A percentile compares a stretch with the other conserved stretches of the same genome.
phyloP scores from a whole-genome alignment of 92 coral and sea anemone genomes.

The Umimayanthus chanpuru region DNA sequence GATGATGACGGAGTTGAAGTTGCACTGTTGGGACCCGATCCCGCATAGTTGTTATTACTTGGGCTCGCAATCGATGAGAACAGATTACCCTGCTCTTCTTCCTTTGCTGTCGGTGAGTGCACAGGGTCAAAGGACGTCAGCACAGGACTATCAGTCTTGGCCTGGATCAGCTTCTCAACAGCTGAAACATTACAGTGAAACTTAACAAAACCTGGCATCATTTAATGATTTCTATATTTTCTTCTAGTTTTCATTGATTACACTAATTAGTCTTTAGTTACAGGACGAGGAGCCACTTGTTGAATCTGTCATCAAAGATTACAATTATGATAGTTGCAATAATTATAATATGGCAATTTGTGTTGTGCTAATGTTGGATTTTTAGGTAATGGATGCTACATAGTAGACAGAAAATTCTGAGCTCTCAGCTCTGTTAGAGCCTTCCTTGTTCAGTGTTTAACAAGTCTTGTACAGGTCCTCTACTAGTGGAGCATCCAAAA shows the following conservation, averaged over 20 bases:
- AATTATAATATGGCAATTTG: too few species aligned
- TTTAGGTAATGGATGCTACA: too few species aligned
- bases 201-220: too few species aligned
- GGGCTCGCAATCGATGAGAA: slow-evolving; percentile 68
- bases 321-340: too few species aligned
- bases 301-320: too few species aligned
- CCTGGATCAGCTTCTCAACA: slow-evolving; percentile 89
- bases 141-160: slow-evolving; percentile 86
- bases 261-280: not conserved
- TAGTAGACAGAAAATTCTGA: too few species aligned
- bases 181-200: slow-evolving; percentile 58
- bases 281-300: not conserved
- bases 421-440: too few species aligned
- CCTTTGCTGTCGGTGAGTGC: slow-evolving; percentile 80
- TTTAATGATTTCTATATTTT: not conserved
- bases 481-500: too few species aligned
- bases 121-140: slow-evolving; percentile 90
- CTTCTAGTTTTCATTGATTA: not conserved
- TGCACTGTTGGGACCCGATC: slow-evolving; percentile 78
- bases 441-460: too few species aligned
- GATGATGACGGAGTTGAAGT: slow-evolving; percentile 90
- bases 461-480: too few species aligned
- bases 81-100: slow-evolving; percentile 60
- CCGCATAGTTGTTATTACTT: slow-evolving; percentile 43
- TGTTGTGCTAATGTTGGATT: too few species aligned